These are phyloP conservation scores for Blastomussa wellsi DNA, from an alignment of 92 coral and sea anemone genomes.

Conservation along the genomic window DNA sequence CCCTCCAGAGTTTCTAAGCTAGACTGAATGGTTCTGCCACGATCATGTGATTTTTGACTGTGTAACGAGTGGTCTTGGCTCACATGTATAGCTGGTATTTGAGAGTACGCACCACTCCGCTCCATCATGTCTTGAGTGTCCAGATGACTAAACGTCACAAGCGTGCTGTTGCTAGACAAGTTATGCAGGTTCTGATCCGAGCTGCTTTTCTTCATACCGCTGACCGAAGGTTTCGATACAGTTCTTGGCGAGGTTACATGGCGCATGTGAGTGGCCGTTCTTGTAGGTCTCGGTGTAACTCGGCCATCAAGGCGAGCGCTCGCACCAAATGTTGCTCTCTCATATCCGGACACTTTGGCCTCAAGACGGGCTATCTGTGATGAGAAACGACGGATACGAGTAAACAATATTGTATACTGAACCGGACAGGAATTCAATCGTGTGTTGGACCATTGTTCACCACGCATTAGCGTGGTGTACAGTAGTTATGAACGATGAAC, in stretches of 20 bases:
- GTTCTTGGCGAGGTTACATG: constrained; percentile 86
- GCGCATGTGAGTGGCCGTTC: constrained; percentile 69
- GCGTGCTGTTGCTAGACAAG: constrained; percentile 55
- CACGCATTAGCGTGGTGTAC: too few species aligned
- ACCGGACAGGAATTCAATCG: too few species aligned
- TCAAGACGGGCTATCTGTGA: constrained; percentile 87
- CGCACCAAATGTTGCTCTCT: constrained; percentile 94
- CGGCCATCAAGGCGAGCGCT: constrained; percentile 62
- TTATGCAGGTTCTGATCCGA: constrained; percentile 88
- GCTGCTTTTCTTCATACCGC: constrained; percentile 80
- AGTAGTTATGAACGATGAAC: too few species aligned
- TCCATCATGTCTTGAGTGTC: constrained; percentile 63
- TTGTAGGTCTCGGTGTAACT: constrained; percentile 28
- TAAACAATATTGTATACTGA: too few species aligned
- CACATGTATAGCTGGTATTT: constrained; percentile 31
- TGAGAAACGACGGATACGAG: not conserved
- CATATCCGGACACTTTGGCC: constrained; percentile 98
- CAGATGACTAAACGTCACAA: constrained; percentile 48
- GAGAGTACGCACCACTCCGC: constrained; percentile 10
- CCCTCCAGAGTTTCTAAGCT: constrained; percentile 66
- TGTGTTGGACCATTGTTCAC: too few species aligned
- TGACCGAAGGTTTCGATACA: constrained; percentile 36
- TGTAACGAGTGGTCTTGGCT: constrained; percentile 33
- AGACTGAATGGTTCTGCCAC: constrained; percentile 32
- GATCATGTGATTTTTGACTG: constrained; percentile 38